Evolutionary conservation across 2,797 vertebrate species (phyloP), one percentile per base, ranked within the genome.

Genomic region (Lutra lutra): DNA sequence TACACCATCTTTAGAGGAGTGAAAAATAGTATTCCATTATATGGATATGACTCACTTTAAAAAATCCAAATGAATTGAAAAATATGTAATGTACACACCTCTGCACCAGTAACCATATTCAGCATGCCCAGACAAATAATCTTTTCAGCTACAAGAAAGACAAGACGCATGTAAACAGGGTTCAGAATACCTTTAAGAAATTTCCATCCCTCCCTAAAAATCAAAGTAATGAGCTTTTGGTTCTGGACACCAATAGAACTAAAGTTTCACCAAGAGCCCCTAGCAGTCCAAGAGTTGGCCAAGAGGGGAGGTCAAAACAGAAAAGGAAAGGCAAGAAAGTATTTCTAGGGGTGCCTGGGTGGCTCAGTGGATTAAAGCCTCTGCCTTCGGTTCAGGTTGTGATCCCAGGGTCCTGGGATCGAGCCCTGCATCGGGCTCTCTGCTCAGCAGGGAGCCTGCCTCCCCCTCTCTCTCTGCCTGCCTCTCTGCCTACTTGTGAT

Each of bases 21-120:
- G 17, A 87, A 92, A 56, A 84, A 48, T 46, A 96, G 46, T 62
- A 83, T 46, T 75, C 7, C 92, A 68, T 60, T 87, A 58, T 62
- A 58, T 29, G 89, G 96, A 66, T 68, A 86, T 68, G 91, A 92
- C 25, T 91, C 40, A 90, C 87, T 92, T 86, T 64, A 91, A 95
- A 73, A 82, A 92, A 95, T 77, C 72, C 68, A 96, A 92, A 90
- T 62, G 29, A 82, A 83, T 54, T 82, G 56, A 78, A 73, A 73
- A 80, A 66, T 60, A 20, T 51, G 3, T 60, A 78, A 60, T 20
- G 9, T 29, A 40, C 7, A 78, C 29, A 84, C 32, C 54, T 87
- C 35, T 88, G 51, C 6, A 77, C 89, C 29, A 73, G 8, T 91
- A 86, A 78, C 66, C 32, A 60, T 79, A 93, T 38, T 86, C 38